phyloP scores from a whole-genome alignment of 1,140 invertebrate species.

The Gyrodactylus salaris region DNA sequence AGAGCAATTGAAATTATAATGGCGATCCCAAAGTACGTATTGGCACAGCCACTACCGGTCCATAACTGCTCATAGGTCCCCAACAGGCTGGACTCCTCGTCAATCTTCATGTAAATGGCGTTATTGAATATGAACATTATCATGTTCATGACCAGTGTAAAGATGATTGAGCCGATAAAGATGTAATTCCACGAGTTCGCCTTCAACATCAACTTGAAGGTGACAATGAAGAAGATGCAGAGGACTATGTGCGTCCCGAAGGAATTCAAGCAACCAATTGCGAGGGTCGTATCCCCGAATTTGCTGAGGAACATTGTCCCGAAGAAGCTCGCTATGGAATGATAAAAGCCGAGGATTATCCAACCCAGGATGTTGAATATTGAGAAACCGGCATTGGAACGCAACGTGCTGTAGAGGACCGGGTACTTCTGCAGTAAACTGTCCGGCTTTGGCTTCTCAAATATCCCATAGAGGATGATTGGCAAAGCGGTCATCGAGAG shows the following conservation, averaged over 20 bases:
- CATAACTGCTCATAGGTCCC: background rate
- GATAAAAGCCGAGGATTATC: background rate
- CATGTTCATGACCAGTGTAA: background rate
- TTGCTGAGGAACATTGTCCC: background rate
- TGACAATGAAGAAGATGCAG: background rate
- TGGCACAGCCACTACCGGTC: background rate
- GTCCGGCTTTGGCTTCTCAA: constrained; percentile 43
- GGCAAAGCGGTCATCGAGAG: constrained; percentile 17
- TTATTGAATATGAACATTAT: background rate
- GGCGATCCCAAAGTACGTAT: background rate
- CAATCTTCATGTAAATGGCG: background rate
- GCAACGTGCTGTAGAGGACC: background rate
- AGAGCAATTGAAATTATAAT: background rate
- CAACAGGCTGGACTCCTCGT: background rate
- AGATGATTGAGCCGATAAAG: background rate
- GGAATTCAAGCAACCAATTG: background rate
- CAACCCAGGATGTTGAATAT: background rate
- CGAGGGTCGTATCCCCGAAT: background rate
- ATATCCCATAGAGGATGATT: constrained; percentile 30
- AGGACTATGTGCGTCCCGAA: background rate
- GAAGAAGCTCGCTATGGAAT: background rate
- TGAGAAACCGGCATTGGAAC: background rate
- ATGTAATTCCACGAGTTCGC: background rate
- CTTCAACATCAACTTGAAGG: background rate
- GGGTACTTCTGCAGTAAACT: background rate